These are phyloP conservation scores for Sarcophaga subvicina DNA, from an alignment of 2,888 invertebrate genomes.

Conservation along the genomic window DNA sequence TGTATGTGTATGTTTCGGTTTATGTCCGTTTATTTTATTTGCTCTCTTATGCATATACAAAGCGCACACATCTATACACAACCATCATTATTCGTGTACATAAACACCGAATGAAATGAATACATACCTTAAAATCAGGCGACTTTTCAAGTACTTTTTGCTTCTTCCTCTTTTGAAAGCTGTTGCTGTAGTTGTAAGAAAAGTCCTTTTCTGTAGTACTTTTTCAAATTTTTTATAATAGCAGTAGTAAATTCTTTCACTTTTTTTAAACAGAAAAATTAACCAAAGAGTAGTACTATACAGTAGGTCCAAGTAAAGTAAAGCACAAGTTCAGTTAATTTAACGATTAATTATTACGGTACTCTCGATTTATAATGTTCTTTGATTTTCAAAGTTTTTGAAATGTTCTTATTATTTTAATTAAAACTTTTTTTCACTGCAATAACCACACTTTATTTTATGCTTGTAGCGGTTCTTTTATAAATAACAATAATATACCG, in stretches of 20 bases:
- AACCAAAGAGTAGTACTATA: conserved; percentile 54
- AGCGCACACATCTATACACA: not conserved
- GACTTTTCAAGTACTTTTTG: conserved; percentile 71
- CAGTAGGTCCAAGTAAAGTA: conserved; percentile 65
- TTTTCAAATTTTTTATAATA: not conserved
- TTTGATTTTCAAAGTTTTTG: conserved; percentile 20
- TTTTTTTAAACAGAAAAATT: conserved; percentile 23
- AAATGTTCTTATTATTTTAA: conserved; percentile 3
- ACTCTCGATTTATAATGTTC: not conserved
- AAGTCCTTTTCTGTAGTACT: conserved; percentile 43
- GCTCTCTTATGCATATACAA: not conserved
- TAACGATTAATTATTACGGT: conserved; percentile 24
- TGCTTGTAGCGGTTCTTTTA: conserved; percentile 48
- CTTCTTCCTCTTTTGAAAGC: conserved; percentile 15
- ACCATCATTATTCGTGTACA: not conserved
- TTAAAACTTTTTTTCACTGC: conserved; percentile 18
- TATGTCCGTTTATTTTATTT: not conserved
- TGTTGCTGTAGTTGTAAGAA: conserved; percentile 3
- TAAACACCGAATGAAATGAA: conserved; percentile 41
- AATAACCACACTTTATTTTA: not conserved
- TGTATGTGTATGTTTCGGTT: not conserved
- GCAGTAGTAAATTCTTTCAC: not conserved
- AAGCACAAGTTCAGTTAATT: conserved; percentile 58
- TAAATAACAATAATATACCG: conserved; percentile 36
- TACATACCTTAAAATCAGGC: conserved; percentile 80